Conservation (phyloP, 2,797 vertebrate genomes). For the Sebastolobus altivelis region DNA sequence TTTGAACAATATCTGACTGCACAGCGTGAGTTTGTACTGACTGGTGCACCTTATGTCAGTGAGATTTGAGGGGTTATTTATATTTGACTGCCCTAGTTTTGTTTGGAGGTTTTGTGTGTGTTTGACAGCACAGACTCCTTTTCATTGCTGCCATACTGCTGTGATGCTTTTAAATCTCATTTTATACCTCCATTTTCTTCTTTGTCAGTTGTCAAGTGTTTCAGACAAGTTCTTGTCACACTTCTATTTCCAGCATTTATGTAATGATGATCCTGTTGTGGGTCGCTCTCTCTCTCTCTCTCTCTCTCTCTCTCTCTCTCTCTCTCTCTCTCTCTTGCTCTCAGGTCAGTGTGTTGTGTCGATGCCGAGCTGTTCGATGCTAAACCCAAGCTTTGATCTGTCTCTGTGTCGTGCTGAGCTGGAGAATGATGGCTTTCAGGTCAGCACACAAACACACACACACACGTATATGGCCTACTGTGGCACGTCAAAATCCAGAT, state of each 20-base stretch:
- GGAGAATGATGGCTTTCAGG: conserved; percentile 81
- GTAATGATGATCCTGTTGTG: neutral
- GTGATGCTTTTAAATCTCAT: neutral
- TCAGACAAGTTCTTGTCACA: neutral
- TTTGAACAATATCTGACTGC: neutral
- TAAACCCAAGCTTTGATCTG: conserved; percentile 82
- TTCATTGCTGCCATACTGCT: neutral
- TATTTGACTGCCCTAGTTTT: neutral
- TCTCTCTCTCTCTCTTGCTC: neutral
- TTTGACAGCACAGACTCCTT: neutral
- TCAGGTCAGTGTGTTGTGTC: conserved; percentile 82
- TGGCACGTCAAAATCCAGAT: neutral
- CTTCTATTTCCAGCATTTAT: neutral
- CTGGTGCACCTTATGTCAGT: neutral
- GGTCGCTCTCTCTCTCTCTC: neutral
- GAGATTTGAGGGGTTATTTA: neutral
- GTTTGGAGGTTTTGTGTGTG: neutral
- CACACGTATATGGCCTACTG: neutral
- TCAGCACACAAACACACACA: conserved; percentile 26
- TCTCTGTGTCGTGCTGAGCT: conserved; percentile 72
- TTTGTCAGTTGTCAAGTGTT: neutral
- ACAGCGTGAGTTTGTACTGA: neutral
- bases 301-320: neutral
- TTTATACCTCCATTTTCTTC: neutral
- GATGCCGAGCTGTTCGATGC: conserved; percentile 64